phyloP scores from a whole-genome alignment of 2,888 invertebrate genomes.

The Endomychus coccineus region DNA sequence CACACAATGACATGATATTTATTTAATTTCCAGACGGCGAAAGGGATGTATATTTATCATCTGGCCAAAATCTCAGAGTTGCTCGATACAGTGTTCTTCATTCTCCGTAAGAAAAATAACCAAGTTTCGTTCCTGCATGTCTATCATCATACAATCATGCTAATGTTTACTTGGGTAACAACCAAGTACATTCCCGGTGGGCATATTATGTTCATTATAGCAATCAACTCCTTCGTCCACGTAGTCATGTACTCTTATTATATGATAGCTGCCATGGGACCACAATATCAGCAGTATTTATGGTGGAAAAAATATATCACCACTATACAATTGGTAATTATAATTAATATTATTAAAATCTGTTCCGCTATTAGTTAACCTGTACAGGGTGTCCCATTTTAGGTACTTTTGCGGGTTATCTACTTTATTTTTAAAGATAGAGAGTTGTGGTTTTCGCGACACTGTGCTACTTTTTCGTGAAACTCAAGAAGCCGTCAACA shows the following conservation, averaged over 20 bases:
- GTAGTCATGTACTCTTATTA: slow-evolving; percentile 79
- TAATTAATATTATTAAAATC: too few species aligned
- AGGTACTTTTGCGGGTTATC: too few species aligned
- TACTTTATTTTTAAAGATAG: too few species aligned
- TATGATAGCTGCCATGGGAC: slow-evolving; percentile 67
- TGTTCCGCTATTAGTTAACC: too few species aligned
- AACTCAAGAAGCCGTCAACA: too few species aligned
- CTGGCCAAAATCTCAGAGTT: slow-evolving; percentile 85
- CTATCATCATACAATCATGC: slow-evolving; percentile 94
- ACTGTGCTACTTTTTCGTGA: too few species aligned
- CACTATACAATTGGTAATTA: slow-evolving; percentile 66
- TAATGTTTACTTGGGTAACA: slow-evolving; percentile 86
- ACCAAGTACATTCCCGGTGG: slow-evolving; percentile 76
- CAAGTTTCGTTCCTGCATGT: slow-evolving; percentile 87
- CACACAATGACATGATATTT: too few species aligned
- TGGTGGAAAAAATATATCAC: slow-evolving; percentile 86
- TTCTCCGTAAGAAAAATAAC: slow-evolving; percentile 80
- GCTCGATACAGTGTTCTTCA: slow-evolving; percentile 88
- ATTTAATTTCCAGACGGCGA: slow-evolving; percentile 46
- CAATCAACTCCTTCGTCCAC: slow-evolving; percentile 70
- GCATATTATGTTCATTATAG: slow-evolving; percentile 61
- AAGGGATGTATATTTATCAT: slow-evolving; percentile 77
- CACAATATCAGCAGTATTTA: slow-evolving; percentile 62
- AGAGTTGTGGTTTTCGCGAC: too few species aligned
- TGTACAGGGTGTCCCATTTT: too few species aligned